Base-by-base conservation (phyloP, 2,113 vertebrate species). In the Petromus typicus region DNA sequence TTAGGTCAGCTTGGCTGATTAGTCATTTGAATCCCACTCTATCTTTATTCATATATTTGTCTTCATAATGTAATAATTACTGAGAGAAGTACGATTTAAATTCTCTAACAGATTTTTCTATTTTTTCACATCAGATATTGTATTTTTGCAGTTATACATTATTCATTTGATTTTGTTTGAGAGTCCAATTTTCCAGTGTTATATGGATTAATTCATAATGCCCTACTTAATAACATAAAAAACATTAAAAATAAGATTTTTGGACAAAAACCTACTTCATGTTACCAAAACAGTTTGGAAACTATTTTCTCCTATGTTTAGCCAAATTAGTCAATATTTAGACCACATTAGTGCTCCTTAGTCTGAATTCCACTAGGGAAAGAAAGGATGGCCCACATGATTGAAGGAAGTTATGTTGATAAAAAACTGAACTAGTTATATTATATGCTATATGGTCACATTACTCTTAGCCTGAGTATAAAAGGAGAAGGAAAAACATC, bases 121-220 rank as follows among this genome's bases (percentile, higher is more conserved):
- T 82, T 94, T 76, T 76, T 93, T 93, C 59, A 32, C 40, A 92
- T 37, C 16, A 91, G 40, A 48, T 90, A 82, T 0, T 95, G 2
- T 61, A n/a, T 48, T n/a, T 87, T 95, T 84, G 51, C 23, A 93
- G 5, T 64, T 87, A 69, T 37, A 56, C 0, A 56, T 22, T 79
- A 1, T 56, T 61, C 32, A 82, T 56, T 89, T 87, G 51, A 82
- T 93, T 93, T 54, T 94, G 86, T 93, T 54, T 94, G 86, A 92
- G 89, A 89, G 79, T 91, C 25, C 11, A 86, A 81, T 83, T 78
- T 91, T 66, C 83, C 78, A 30, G 30, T 80, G 20, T 64, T 66
- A 82, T 22, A 37, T 79, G 40, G 27, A 43, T 95, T 76, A 89
- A 92, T 4, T 63, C 23, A 78, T 66, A 93, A 95, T 32, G 7